phyloP scores from a whole-genome alignment of 2,797 vertebrate species.

The Hapalemur alaotrensis region DNA sequence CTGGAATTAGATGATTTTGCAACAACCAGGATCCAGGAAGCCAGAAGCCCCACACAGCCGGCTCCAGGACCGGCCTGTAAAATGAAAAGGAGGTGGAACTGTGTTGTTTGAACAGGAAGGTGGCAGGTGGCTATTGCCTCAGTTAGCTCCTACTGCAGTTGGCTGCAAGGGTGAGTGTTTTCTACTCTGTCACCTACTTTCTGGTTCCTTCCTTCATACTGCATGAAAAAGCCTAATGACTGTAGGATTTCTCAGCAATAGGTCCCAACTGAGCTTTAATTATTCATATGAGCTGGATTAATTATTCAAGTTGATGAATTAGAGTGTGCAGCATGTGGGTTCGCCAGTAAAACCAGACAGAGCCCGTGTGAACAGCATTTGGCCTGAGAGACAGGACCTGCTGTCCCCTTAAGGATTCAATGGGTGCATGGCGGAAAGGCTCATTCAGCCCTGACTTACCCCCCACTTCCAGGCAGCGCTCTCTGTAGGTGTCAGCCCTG shows the following conservation, averaged over 20 bases:
- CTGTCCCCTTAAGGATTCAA: background rate
- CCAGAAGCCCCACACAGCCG: background rate
- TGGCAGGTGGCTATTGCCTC: background rate
- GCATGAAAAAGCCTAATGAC: background rate
- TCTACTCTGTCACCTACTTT: background rate
- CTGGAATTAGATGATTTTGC: background rate
- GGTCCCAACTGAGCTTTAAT: constrained; percentile 5
- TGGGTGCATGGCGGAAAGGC: background rate
- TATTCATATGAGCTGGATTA: background rate
- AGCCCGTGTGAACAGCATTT: background rate
- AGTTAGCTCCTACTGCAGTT: background rate
- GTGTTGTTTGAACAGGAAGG: background rate
- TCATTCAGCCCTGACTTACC: background rate
- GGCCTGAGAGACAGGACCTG: background rate
- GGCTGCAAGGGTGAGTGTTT: background rate
- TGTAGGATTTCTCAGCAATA: background rate
- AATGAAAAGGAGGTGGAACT: background rate
- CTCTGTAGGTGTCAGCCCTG: background rate
- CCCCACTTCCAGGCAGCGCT: background rate
- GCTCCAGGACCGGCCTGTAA: too few species aligned
- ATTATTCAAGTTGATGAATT: constrained; percentile 39
- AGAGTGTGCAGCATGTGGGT: background rate
- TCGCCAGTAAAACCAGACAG: background rate
- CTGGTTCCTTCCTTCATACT: background rate
- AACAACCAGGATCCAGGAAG: background rate